These are phyloP conservation scores for Phrynocephalus forsythii DNA, from an alignment of 2,797 vertebrate species.

Conservation along the genomic window DNA sequence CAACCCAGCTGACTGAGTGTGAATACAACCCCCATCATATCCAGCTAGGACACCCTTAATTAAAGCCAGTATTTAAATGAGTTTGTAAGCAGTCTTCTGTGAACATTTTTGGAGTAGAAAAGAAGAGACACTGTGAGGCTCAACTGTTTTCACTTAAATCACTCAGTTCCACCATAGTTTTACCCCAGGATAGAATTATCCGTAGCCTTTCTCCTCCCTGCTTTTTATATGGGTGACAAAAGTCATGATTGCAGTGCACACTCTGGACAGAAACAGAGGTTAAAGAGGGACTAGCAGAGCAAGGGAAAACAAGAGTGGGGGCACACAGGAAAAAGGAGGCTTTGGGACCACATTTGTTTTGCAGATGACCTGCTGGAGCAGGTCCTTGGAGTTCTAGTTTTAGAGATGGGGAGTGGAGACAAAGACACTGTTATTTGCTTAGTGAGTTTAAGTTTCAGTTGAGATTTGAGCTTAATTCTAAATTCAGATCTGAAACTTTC, in stretches of 20 bases:
- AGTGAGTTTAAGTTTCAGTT: not conserved
- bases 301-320: not conserved
- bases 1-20: not conserved
- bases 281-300: not conserved
- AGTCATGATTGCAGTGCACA: not conserved
- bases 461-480: not conserved
- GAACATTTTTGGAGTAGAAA: not conserved
- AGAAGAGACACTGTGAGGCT: not conserved
- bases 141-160: not conserved
- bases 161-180: not conserved
- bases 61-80: not conserved
- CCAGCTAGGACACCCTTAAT: not conserved
- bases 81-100: not conserved
- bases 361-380: not conserved
- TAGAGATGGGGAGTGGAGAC: not conserved
- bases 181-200: no score
- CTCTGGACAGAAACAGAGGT: not conserved
- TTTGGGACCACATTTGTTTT: not conserved
- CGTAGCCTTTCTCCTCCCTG: not conserved
- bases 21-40: not conserved
- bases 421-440: not conserved
- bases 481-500: not conserved
- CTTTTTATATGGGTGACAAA: not conserved
- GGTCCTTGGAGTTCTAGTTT: not conserved
- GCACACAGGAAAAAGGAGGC: no score